Evolutionary conservation across 2,797 vertebrate genomes (phyloP), one percentile per base, ranked within the genome.

Genomic region (Clarias fuscus): DNA sequence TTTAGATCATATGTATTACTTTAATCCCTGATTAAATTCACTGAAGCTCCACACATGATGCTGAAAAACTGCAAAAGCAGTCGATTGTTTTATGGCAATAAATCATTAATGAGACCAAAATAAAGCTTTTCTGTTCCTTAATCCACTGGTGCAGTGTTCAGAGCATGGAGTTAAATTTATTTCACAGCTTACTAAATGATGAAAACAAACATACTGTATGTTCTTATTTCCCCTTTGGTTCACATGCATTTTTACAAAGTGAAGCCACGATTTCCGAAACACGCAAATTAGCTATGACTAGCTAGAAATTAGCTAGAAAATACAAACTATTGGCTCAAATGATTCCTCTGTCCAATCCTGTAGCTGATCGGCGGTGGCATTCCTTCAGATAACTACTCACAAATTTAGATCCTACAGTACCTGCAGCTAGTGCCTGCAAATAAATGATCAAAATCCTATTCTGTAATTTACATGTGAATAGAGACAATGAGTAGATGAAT

Each of bases 41-140:
- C 56, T 24, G 76, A 40, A 37, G 76, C 4, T 3, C 2, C 61
- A 65, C 1, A 30, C 48, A 8, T 5, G 4, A 20, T 48, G 65
- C n/a, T 30, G 24, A 67, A 27, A 81, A 65, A 17, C 22, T 43
- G 3, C 13, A 65, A 80, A 65, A 79, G 33, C 77, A 40, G 58
- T 40, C 7, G 3, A 40, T 18, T 64, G 13, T n/a, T 40, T 22
- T n/a, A 64, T 3, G 1, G 22, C 58, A 82, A 30, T 82, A n/a
- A 43, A 67, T 82, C 79, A 82, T 27, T 82, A 53, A 68, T 82
- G 40, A 67, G 53, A 67, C n/a, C n/a, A 65, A 82, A 67, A 67
- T 64, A 81, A 65, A 67, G 62, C 14, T 14, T 43, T 37, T 33
- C 7, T 80, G 78, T 27, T 30, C 7, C 61, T 64, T 24, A 80